phyloP scores from a whole-genome alignment of 1,140 invertebrate species.

The Cydia fagiglandana region DNA sequence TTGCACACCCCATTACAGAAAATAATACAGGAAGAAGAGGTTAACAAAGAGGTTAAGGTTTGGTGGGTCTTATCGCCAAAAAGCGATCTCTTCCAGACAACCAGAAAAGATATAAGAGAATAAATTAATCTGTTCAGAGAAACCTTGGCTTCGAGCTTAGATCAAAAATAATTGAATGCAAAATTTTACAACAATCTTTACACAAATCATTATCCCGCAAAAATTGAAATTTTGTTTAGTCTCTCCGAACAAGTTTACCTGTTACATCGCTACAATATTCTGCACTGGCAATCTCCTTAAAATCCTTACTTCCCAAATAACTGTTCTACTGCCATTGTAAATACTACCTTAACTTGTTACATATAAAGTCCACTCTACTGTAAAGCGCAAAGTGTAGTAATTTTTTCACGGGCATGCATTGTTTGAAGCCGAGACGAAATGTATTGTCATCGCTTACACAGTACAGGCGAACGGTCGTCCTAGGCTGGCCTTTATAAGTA shows the following conservation, averaged over 20 bases:
- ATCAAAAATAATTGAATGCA: no score
- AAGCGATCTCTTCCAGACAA: no score
- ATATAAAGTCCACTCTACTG: background rate
- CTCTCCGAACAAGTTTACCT: background rate
- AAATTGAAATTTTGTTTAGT: background rate
- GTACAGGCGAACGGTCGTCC: background rate
- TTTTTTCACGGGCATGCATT: background rate
- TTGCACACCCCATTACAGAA: no score
- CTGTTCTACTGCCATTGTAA: background rate
- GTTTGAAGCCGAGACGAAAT: background rate
- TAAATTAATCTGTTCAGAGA: no score
- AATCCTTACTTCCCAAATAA: conserved; percentile 1
- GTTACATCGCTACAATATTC: conserved; percentile 2
- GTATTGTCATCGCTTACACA: background rate
- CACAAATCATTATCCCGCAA: background rate
- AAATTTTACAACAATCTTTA: no score
- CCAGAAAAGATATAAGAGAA: no score
- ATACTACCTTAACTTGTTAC: background rate
- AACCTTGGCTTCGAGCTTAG: no score
- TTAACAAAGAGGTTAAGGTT: no score
- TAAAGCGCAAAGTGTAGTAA: background rate
- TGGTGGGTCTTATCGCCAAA: no score
- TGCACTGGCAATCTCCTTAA: background rate
- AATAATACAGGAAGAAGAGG: no score
- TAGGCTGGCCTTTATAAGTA: no score